Conservation (phyloP, 2,113 vertebrate genomes). For the Haliaeetus leucogaster region DNA sequence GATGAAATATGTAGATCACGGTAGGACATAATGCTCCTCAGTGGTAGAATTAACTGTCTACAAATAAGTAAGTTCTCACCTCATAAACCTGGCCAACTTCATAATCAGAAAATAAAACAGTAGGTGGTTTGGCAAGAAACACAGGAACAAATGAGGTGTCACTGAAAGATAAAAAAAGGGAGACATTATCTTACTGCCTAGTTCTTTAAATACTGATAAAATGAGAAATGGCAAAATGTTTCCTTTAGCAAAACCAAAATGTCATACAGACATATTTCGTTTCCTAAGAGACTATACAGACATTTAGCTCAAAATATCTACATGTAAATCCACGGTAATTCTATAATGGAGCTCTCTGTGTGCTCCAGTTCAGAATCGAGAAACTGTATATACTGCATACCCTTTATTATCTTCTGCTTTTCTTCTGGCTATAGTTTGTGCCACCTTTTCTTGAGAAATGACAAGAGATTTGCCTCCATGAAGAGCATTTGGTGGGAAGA, state of each 20-base stretch:
- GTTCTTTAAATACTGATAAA: neutral
- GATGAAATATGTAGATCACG: neutral
- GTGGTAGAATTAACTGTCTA: neutral
- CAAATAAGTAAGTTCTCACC: constrained; percentile 69
- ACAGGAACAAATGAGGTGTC: constrained; percentile 67
- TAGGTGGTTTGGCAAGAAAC: constrained; percentile 84
- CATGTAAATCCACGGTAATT: neutral
- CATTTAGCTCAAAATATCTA: neutral
- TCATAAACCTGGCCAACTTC: constrained; percentile 85
- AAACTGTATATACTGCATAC: constrained; percentile 51
- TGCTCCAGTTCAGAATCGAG: neutral
- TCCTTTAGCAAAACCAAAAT: neutral
- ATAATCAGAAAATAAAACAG: constrained; percentile 83
- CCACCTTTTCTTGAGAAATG: constrained; percentile 59
- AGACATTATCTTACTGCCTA: neutral
- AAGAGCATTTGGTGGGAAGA: constrained; percentile 75
- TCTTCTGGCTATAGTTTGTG: neutral
- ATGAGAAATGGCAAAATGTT: neutral
- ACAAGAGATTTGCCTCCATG: constrained; percentile 80
- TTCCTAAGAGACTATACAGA: neutral
- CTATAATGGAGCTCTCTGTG: neutral
- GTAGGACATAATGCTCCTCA: neutral
- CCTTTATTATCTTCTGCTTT: constrained; percentile 43
- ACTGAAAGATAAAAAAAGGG: constrained; percentile 1
- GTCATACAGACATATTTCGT: neutral